Conservation (phyloP, 2,113 vertebrate species). For the Dasyprocta punctata region DNA sequence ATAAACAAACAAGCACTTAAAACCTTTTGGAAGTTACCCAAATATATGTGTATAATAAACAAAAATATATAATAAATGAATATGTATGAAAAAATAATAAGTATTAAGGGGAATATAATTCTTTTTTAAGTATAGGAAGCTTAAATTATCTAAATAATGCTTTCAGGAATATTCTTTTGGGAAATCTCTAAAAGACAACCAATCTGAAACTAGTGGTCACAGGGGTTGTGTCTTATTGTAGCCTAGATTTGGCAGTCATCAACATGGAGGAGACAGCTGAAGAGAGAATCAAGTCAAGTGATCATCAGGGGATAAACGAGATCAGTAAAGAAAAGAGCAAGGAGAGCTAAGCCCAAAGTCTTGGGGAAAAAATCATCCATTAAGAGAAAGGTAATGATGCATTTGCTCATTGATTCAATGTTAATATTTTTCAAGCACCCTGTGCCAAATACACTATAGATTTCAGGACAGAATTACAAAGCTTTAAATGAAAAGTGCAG, state of each 20-base stretch:
- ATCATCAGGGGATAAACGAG: background rate
- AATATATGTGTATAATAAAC: background rate
- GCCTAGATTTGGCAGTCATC: background rate
- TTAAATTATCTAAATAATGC: background rate
- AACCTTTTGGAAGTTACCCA: background rate
- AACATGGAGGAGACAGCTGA: background rate
- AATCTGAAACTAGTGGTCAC: background rate
- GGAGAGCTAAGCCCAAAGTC: background rate
- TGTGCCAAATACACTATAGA: background rate
- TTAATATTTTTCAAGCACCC: background rate
- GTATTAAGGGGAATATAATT: background rate
- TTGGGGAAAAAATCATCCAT: background rate
- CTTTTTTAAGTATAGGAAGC: background rate
- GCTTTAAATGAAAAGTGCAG: background rate
- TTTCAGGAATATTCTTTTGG: background rate
- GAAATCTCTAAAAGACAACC: background rate
- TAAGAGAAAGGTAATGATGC: background rate
- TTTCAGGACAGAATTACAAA: background rate
- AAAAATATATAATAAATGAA: background rate
- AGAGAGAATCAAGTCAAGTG: background rate
- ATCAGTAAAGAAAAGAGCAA: background rate
- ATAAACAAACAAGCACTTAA: background rate
- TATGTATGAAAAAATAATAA: background rate
- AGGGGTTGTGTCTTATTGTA: background rate
- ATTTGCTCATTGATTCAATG: background rate